Conservation (phyloP, 2,888 invertebrate genomes). For the Tenthredo scrophulariae region DNA sequence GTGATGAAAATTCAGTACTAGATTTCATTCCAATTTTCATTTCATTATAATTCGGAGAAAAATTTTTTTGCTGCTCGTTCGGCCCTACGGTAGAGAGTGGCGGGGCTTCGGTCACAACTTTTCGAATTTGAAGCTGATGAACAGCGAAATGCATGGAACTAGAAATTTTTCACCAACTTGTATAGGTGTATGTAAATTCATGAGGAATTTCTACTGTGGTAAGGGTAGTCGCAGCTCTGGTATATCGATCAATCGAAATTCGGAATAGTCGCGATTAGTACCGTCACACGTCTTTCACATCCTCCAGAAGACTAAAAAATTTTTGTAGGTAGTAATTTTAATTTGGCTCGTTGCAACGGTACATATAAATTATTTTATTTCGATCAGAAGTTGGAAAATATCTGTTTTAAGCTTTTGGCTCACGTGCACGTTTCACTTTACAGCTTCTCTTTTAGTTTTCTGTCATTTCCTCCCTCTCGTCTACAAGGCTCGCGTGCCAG, state of each 20-base stretch:
- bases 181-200: neutral
- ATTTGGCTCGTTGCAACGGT: neutral
- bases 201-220: neutral
- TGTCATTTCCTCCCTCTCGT: constrained; percentile 6
- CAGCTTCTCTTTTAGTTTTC: constrained; percentile 35
- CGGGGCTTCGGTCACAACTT: neutral
- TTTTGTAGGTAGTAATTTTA: neutral
- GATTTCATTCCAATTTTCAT: constrained; percentile 14
- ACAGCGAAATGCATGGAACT: neutral
- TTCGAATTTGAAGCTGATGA: neutral
- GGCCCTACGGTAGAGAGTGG: neutral
- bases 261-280: neutral
- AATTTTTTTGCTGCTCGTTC: neutral
- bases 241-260: neutral
- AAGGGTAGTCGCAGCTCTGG: neutral
- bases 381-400: constrained; percentile 4
- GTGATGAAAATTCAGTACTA: constrained; percentile 20
- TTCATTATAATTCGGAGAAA: neutral
- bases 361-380: neutral
- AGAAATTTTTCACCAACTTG: neutral
- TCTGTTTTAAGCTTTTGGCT: constrained; percentile 35
- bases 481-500: constrained; percentile 42
- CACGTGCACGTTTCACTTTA: constrained; percentile 43
- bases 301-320: neutral
- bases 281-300: neutral